Evolutionary conservation across 2,797 vertebrate species (phyloP), one percentile per base, ranked within the genome.

Genomic region (Balearica regulorum): DNA sequence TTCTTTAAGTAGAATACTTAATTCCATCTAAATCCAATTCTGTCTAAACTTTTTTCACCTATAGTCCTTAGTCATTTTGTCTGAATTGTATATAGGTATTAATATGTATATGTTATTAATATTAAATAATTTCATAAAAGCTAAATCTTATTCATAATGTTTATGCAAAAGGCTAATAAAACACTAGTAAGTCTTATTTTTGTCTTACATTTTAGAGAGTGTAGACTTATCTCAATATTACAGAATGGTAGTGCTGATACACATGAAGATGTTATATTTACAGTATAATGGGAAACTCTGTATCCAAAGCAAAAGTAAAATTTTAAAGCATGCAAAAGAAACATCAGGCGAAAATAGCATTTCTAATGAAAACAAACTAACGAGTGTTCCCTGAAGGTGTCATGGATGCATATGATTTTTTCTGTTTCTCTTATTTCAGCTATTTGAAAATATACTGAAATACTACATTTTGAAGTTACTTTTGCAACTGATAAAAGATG

Each of bases 371-470:
- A 64, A 19, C 8, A 70, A 64, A 19, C 8, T 57, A 43, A 4
- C n/a, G 16, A 54, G 8, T 15, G 10, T 51, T 80, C 20, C 8
- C 16, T 80, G 43, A 55, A 60, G 7, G 4, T 53, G 5, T n/a
- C 22, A 55, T 4, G 2, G 12, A 2, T 44, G 1, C 4, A 16
- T 48, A 44, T 3, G 2, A 18, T 17, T 31, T 75, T 37, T 69
- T 24, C 17, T 64, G 5, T 61, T 81, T 76, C 22, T 90, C 5
- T 62, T 55, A 68, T 70, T 54, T 75, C 41, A 70, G 4, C 4
- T 68, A 16, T 64, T 60, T 83, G 14, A 83, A 91, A 90, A 53
- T 58, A 24, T 10, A 43, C 8, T 35, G 4, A 6, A 37, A 46
- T 78, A 18, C 10, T 62, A 60, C 14, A 28, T 13, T 73, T 83